Evolutionary conservation across 2,113 vertebrate species (phyloP).

Genomic region (Oceanites oceanicus): DNA sequence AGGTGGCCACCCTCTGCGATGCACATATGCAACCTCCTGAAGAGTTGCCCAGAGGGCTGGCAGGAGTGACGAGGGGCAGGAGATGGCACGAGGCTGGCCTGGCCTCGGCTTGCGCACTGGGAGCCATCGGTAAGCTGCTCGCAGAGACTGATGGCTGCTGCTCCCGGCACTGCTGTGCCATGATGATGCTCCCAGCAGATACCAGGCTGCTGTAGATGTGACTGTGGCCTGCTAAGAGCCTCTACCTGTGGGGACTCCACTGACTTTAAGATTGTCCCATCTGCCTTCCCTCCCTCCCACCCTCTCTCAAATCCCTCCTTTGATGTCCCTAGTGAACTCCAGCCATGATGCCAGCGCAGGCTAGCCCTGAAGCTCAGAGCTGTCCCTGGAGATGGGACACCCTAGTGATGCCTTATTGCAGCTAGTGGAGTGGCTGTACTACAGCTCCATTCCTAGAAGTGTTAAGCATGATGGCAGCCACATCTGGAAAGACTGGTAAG

Average conservation of each 20-base stretch:
- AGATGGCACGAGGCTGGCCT: background rate
- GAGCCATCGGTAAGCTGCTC: background rate
- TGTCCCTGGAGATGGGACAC: conserved; percentile 64
- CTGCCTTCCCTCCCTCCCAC: conserved; percentile 47
- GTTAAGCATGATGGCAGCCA: conserved; percentile 70
- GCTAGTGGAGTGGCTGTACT: conserved; percentile 70
- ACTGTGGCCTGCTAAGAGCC: background rate
- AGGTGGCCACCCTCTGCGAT: background rate
- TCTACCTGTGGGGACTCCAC: background rate
- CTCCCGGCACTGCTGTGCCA: accelerated
- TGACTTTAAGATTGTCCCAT: conserved; percentile 47
- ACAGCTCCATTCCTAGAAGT: conserved; percentile 69
- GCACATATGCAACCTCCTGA: background rate
- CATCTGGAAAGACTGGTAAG: conserved; percentile 72
- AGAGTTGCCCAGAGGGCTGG: background rate
- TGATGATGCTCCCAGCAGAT: background rate
- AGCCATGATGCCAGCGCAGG: conserved; percentile 71
- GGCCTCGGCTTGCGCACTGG: accelerated
- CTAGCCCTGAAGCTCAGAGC: conserved; percentile 71
- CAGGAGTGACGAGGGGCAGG: background rate
- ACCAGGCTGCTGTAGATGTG: background rate
- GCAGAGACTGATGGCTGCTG: background rate
- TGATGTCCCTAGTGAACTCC: conserved; percentile 73
- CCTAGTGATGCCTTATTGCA: conserved; percentile 66
- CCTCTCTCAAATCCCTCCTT: conserved; percentile 69